Conservation (phyloP, 2,113 vertebrate species). For the Cinclus cinclus region DNA sequence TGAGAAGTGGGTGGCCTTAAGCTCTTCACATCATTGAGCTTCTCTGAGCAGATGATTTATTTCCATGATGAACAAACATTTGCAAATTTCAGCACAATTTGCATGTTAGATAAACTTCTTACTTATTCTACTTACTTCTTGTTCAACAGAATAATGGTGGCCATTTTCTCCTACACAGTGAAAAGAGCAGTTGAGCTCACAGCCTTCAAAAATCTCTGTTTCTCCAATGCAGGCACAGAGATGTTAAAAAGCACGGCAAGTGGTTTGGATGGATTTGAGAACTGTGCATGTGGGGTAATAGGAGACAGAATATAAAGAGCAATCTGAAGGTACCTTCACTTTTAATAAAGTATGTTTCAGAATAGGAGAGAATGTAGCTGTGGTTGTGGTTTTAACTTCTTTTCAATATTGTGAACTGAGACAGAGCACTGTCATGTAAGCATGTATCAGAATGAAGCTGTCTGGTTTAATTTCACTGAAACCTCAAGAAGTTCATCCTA, state of each 20-base stretch:
- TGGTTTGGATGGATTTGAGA: background rate
- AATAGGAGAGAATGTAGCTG: background rate
- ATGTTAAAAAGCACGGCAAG: background rate
- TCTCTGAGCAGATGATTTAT: background rate
- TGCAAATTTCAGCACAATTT: background rate
- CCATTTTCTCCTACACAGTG: background rate
- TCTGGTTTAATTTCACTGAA: background rate
- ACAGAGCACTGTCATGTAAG: background rate
- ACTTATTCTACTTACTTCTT: too few relatives aligned
- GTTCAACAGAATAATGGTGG: background rate
- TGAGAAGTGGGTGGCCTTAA: background rate
- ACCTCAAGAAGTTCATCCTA: background rate
- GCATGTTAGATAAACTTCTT: background rate
- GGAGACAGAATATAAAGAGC: background rate
- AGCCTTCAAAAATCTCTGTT: background rate
- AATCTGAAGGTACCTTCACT: background rate
- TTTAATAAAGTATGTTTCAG: background rate
- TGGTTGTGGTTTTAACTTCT: background rate
- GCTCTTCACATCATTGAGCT: background rate
- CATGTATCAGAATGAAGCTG: background rate
- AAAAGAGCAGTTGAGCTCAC: background rate
- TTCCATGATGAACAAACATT: background rate
- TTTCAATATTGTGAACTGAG: background rate
- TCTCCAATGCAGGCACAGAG: background rate
- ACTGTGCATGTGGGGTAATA: fast-evolving